Evolutionary conservation across 2,113 vertebrate genomes (phyloP).

Genomic region (Sigmodon hispidus): DNA sequence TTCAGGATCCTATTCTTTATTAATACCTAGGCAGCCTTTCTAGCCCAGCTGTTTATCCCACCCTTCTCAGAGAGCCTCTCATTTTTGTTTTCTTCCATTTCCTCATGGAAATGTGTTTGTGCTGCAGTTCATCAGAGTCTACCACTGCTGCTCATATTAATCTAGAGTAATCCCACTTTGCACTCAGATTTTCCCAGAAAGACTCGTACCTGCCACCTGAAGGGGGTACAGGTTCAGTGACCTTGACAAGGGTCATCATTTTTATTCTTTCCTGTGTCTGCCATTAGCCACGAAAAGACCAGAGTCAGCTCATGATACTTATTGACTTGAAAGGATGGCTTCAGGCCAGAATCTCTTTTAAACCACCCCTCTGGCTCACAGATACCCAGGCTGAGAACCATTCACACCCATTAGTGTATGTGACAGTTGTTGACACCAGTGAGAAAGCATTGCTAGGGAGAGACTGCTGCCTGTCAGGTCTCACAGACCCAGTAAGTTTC

Average conservation of each 20-base stretch:
- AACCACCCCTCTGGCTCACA: background rate
- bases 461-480: background rate
- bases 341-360: background rate
- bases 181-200: background rate
- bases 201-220: background rate
- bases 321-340: background rate
- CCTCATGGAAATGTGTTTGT: background rate
- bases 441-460: background rate
- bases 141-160: background rate
- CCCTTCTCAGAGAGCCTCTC: background rate
- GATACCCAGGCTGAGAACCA: background rate
- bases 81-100: slow-evolving; percentile 19
- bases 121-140: background rate
- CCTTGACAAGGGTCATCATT: background rate
- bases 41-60: background rate
- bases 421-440: background rate
- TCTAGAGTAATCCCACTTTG: background rate
- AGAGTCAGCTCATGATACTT: background rate
- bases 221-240: background rate
- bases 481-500: background rate
- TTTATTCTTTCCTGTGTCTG: background rate
- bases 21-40: background rate
- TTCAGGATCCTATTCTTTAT: background rate
- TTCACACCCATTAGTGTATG: background rate
- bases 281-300: background rate